A percentile compares a stretch with the other conserved stretches of the same genome.
Evolutionary conservation across 2,113 vertebrate genomes (phyloP).

Genomic region (Rousettus leschenaultii): DNA sequence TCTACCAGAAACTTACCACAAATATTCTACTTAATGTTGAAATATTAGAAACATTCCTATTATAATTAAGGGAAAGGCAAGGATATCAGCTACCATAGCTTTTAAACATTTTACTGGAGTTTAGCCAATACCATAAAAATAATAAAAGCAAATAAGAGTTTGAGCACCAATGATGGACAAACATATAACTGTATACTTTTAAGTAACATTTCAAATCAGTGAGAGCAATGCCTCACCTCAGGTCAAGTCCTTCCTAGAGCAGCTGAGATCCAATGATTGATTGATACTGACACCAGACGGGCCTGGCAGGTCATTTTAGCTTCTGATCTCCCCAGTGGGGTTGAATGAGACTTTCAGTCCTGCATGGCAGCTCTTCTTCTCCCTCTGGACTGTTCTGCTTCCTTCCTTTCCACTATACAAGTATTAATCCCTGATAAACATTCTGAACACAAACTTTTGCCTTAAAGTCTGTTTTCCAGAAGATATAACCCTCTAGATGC

Average conservation of each 20-base stretch:
- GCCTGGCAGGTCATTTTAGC: not conserved
- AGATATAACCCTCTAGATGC: not conserved
- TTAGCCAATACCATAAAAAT: not conserved
- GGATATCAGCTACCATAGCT: not conserved
- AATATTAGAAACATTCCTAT: not conserved
- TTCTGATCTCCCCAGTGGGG: not conserved
- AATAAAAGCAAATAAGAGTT: not conserved
- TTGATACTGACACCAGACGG: not conserved
- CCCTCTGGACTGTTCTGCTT: not conserved
- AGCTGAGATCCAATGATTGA: not conserved
- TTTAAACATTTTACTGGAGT: not conserved
- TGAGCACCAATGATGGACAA: not conserved
- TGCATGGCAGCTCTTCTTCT: rapidly evolving
- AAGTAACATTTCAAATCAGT: not conserved
- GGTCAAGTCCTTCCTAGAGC: not conserved
- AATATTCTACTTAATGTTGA: not conserved
- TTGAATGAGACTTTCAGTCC: not conserved
- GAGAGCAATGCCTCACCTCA: not conserved
- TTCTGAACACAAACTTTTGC: not conserved
- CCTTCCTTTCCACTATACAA: not conserved
- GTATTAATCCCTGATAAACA: not conserved
- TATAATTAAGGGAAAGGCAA: not conserved
- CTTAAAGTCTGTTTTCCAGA: not conserved
- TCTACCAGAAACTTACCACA: not conserved
- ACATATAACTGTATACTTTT: not conserved